These are phyloP conservation scores for Pimephales promelas DNA, from an alignment of 2,113 vertebrate species.

Conservation along the genomic window DNA sequence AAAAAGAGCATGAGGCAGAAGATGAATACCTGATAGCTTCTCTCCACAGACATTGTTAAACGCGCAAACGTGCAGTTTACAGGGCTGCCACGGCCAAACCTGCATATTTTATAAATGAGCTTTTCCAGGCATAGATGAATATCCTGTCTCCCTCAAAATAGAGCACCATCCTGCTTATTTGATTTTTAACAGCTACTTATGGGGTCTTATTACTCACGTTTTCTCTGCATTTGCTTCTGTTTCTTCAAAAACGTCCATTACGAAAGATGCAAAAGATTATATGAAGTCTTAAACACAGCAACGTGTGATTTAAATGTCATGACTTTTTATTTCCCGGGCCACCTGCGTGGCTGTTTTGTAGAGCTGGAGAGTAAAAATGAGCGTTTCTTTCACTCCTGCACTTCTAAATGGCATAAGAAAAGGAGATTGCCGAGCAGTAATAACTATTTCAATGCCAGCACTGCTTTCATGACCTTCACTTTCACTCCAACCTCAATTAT, in stretches of 20 bases:
- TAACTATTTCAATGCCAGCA: constrained; percentile 33
- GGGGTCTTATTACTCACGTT: constrained; percentile 69
- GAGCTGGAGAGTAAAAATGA: constrained; percentile 61
- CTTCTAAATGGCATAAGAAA: constrained; percentile 63
- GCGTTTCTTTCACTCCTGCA: constrained; percentile 59
- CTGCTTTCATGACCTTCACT: constrained; percentile 41
- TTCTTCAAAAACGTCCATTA: constrained; percentile 38
- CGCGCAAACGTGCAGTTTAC: constrained; percentile 74
- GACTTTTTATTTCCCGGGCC: constrained; percentile 71
- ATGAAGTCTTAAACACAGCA: constrained; percentile 55
- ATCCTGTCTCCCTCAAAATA: constrained; percentile 7
- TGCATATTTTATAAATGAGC: constrained; percentile 76
- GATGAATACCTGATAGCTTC: constrained; percentile 70
- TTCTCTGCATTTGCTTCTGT: constrained; percentile 62
- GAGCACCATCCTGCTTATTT: background rate
- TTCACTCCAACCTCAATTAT: constrained; percentile 30
- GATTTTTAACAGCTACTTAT: constrained; percentile 61
- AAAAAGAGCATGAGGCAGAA: constrained; percentile 59
- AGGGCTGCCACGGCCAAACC: constrained; percentile 66
- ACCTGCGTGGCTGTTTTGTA: constrained; percentile 27
- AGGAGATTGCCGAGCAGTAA: constrained; percentile 26
- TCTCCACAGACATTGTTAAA: constrained; percentile 74
- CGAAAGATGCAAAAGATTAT: background rate
- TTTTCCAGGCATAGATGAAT: constrained; percentile 45
- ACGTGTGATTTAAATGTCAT: constrained; percentile 55